phyloP scores from a whole-genome alignment of 2,797 vertebrate genomes.

The Lepilemur septentrionalis region DNA sequence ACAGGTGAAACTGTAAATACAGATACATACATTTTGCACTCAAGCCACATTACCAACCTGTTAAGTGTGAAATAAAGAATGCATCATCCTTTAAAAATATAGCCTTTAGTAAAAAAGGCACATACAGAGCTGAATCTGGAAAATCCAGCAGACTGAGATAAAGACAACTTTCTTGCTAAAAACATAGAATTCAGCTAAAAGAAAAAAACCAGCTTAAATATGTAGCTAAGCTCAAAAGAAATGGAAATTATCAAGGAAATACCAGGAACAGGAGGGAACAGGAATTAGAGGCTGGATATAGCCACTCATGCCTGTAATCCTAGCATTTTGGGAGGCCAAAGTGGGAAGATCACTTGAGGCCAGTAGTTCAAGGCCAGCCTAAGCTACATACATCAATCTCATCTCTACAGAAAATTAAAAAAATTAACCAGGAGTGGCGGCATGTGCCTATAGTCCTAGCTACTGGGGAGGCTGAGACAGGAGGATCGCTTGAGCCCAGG shows the following conservation, averaged over 20 bases:
- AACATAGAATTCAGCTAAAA: neutral
- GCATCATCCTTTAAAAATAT: neutral
- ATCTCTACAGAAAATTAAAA: too few species aligned
- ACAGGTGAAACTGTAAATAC: neutral
- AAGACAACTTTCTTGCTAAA: neutral
- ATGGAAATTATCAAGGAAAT: neutral
- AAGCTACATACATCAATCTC: too few species aligned
- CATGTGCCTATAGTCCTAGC: too few species aligned
- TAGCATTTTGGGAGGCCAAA: neutral
- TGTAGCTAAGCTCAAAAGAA: neutral
- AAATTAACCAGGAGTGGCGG: too few species aligned
- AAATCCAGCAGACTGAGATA: neutral
- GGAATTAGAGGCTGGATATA: neutral
- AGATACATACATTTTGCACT: neutral
- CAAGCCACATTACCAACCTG: neutral
- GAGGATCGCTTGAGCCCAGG: too few species aligned
- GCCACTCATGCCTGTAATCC: neutral
- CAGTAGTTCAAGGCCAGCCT: too few species aligned
- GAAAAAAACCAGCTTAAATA: neutral
- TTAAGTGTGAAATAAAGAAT: neutral
- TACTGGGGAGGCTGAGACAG: too few species aligned
- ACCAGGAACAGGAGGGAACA: neutral
- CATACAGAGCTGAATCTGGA: neutral
- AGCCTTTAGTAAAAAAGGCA: neutral
- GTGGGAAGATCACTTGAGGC: too few species aligned